These are phyloP conservation scores for Pseudomyrmex cubaensis DNA, from an alignment of 1,140 invertebrate genomes.

Conservation along the genomic window DNA sequence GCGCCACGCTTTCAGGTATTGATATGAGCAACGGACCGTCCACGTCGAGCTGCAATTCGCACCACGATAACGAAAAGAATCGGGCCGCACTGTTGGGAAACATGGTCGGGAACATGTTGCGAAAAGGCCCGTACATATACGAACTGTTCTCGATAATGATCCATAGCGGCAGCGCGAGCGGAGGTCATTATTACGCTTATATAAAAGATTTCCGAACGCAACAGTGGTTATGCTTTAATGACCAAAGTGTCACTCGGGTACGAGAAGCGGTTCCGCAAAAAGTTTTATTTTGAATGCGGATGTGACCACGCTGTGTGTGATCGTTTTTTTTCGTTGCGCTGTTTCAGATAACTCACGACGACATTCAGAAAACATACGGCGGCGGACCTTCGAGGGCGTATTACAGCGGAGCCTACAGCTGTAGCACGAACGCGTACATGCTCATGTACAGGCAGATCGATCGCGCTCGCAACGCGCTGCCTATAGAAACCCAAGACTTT, in stretches of 20 bases:
- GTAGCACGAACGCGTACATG: slow-evolving; percentile 97
- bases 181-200: slow-evolving; percentile 97
- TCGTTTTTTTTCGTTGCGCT: neutral
- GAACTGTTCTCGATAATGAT: slow-evolving; percentile 97
- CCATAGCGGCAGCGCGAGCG: slow-evolving; percentile 95
- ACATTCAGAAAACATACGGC: slow-evolving; percentile 94
- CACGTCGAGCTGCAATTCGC: slow-evolving; percentile 73
- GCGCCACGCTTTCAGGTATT: slow-evolving; percentile 83
- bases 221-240: slow-evolving; percentile 94
- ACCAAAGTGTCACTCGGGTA: slow-evolving; percentile 90
- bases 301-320: neutral
- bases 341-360: slow-evolving; percentile 91
- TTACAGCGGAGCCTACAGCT: slow-evolving; percentile 91
- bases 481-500: slow-evolving; percentile 90
- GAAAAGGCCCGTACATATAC: slow-evolving; percentile 91
- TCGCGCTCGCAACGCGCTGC: slow-evolving; percentile 88
- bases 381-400: slow-evolving; percentile 89
- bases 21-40: slow-evolving; percentile 86
- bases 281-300: neutral
- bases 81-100: slow-evolving; percentile 68
- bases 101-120: slow-evolving; percentile 68
- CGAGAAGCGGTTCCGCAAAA: slow-evolving; percentile 21
- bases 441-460: slow-evolving; percentile 96
- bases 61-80: slow-evolving; percentile 86
- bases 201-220: slow-evolving; percentile 94